A percentile compares a stretch with the other conserved stretches of the same genome.
These are phyloP conservation scores for Quadroppia sp. DNA, from an alignment of 2,888 invertebrate genomes.

Conservation along the genomic window DNA sequence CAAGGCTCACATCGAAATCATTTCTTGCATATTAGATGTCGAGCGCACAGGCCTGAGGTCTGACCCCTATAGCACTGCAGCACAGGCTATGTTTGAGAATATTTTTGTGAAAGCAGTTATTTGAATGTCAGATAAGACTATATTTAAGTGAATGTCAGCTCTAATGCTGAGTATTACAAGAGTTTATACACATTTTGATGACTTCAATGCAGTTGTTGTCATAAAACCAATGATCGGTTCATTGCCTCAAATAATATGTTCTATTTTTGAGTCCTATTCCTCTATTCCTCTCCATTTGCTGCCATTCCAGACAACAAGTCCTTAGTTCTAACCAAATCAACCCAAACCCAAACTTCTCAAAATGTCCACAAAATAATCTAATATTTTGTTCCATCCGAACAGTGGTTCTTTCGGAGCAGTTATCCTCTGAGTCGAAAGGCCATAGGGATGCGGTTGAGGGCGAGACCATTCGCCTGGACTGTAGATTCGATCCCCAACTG, in stretches of 20 bases:
- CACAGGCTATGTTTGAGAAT: background rate
- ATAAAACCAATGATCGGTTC: slow-evolving; percentile 6
- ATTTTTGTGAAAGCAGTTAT: background rate
- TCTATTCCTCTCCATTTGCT: too few relatives aligned
- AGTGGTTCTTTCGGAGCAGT: slow-evolving; percentile 1
- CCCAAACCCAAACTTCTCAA: background rate
- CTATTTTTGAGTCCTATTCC: background rate
- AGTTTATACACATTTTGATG: background rate
- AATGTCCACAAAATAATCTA: background rate
- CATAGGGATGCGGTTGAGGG: slow-evolving; percentile 46
- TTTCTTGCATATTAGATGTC: background rate
- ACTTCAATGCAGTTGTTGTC: background rate
- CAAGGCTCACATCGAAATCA: background rate
- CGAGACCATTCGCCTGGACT: slow-evolving; percentile 46
- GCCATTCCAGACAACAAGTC: too few relatives aligned
- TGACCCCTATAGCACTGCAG: background rate
- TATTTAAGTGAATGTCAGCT: background rate
- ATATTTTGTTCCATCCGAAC: background rate
- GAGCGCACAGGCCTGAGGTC: background rate
- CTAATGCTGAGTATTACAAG: background rate
- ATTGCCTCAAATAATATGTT: background rate
- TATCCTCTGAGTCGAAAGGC: slow-evolving; percentile 4
- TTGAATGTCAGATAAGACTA: slow-evolving; percentile 12
- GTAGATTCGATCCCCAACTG: slow-evolving; percentile 46
- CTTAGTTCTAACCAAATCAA: background rate